Conservation (phyloP, 2,113 vertebrate genomes). For the Tinamus guttatus region DNA sequence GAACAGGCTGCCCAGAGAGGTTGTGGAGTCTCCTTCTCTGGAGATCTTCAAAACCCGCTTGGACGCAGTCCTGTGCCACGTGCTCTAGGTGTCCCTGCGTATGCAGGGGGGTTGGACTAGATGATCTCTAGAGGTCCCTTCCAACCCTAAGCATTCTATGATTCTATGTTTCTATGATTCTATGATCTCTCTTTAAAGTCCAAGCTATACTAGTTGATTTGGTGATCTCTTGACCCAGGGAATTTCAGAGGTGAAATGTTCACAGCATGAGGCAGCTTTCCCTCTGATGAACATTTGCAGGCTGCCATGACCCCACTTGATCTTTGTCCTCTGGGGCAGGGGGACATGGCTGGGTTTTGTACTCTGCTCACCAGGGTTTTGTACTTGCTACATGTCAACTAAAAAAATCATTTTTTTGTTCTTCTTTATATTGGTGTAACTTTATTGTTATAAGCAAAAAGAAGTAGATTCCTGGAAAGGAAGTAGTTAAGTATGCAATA, state of each 20-base stretch:
- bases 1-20: too few species aligned
- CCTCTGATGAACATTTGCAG: not conserved
- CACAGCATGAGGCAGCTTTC: rapidly evolving
- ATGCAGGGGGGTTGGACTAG: too few species aligned
- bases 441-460: not conserved
- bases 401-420: not conserved
- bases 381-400: not conserved
- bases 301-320: not conserved
- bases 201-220: not conserved
- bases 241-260: not conserved
- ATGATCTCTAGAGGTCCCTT: too few species aligned
- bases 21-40: too few species aligned
- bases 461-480: not conserved
- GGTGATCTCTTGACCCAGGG: not conserved
- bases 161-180: too few species aligned
- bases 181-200: not conserved
- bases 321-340: not conserved
- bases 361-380: not conserved
- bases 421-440: not conserved
- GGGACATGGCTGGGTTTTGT: not conserved
- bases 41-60: too few species aligned
- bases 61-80: too few species aligned
- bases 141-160: too few species aligned
- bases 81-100: too few species aligned
- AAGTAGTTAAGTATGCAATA: not conserved